Base-by-base conservation (phyloP, 2,113 vertebrate genomes). In the Ia io region DNA sequence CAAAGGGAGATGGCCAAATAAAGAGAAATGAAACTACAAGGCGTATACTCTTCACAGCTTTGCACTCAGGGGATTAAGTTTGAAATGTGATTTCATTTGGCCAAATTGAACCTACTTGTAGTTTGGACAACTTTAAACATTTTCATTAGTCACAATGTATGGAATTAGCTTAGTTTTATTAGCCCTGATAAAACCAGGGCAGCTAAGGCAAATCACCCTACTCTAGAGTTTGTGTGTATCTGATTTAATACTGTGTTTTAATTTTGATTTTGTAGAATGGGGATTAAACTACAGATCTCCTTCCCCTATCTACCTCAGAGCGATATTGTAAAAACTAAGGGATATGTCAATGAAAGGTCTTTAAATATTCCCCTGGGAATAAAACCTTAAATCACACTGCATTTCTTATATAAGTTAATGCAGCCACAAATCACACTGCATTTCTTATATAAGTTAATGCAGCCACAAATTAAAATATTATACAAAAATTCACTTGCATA, bases 271-370 rank as follows among this genome's bases (percentile, higher is more conserved):
- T 85, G 4, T 56, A 92, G 77, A 90, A 83, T 59, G 53, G 74
- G 51, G 35, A 16, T 47, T 77, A 94, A 93, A 63, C 70, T 61
- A 37, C 3, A 65, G 30, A 23, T 91, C 73, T 94, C 69, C 40
- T 51, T 91, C 73, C 92, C 69, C 47, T 51, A 32, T 42, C 85
- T 97, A 95, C 88, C 91, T 96, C 85, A 91, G 42, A 95, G 37
- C 9, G 20, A 65, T 90, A 56, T 20, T 89, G 11, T 94, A 76
- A 96, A 84, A 17, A 71, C 51, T 18, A 90, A 71, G 22, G 3
- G 89, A 76, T 44, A 59, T 67, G 25, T 70, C 42, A 25, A 13
- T 88, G 69, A 40, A 95, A 89, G 84, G n/a, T 49, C 47, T 77
- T 96, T 88, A 59, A 78, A 47, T 56, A 61, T n/a, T n/a, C n/a